phyloP scores from a whole-genome alignment of 2,113 vertebrate genomes.

The Paramormyrops kingsleyae region DNA sequence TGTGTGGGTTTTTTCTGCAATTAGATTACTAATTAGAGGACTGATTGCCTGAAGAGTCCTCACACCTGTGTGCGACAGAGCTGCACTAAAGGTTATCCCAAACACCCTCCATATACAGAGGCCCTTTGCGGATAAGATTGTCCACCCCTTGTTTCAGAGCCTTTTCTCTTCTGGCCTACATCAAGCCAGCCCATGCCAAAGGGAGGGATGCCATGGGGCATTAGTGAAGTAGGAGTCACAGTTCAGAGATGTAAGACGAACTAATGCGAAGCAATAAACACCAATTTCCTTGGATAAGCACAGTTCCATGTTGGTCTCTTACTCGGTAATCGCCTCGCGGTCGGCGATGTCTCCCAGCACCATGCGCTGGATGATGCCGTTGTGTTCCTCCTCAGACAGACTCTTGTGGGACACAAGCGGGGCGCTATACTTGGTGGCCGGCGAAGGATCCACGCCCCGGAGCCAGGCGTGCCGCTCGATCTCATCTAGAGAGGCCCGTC shows the following conservation, averaged over 20 bases:
- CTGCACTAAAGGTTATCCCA: background rate
- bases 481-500: constrained; percentile 86
- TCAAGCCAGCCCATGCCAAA: background rate
- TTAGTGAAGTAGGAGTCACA: background rate
- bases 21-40: background rate
- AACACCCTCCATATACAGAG: background rate
- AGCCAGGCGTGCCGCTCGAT: constrained; percentile 92
- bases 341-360: constrained; percentile 94
- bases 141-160: background rate
- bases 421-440: constrained; percentile 90
- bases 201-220: background rate
- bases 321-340: constrained; percentile 89
- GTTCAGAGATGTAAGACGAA: background rate
- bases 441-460: constrained; percentile 94
- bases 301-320: constrained; percentile 40
- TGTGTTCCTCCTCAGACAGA: constrained; percentile 94
- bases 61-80: background rate
- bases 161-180: background rate
- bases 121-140: background rate
- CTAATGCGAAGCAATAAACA: background rate
- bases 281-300: background rate
- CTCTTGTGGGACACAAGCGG: constrained; percentile 94
- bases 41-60: background rate
- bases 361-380: constrained; percentile 96
- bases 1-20: background rate